A percentile compares a stretch with the other conserved stretches of the same genome.
These are phyloP conservation scores for Cyclura pinguis DNA, from an alignment of 2,797 vertebrate species.

Conservation along the genomic window DNA sequence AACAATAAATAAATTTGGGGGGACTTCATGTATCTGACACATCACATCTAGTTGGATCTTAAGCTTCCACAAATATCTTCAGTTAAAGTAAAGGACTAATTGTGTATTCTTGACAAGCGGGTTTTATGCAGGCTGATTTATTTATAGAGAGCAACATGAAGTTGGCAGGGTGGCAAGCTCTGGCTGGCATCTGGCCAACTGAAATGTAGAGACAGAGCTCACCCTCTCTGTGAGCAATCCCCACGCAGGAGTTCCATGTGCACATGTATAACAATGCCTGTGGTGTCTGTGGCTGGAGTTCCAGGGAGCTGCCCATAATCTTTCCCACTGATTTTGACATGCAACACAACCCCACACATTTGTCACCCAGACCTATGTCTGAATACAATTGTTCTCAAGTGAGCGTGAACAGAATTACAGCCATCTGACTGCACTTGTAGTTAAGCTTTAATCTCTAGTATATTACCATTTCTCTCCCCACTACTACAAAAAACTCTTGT, in stretches of 20 bases:
- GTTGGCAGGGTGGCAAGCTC: background rate
- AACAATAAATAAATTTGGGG: background rate
- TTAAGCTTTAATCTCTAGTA: background rate
- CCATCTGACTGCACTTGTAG: background rate
- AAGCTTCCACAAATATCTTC: background rate
- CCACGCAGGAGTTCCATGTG: background rate
- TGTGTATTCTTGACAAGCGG: slow-evolving; percentile 15
- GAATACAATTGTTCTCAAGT: no score
- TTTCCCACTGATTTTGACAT: background rate
- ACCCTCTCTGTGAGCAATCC: background rate
- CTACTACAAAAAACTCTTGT: background rate
- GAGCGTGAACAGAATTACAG: background rate
- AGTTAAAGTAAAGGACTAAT: slow-evolving; percentile 22
- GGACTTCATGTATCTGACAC: slow-evolving; percentile 8
- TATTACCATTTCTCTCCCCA: background rate
- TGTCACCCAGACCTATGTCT: background rate
- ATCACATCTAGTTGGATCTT: background rate
- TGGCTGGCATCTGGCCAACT: background rate
- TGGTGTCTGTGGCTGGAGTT: background rate
- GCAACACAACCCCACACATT: background rate
- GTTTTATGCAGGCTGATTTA: background rate
- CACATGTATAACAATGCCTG: background rate
- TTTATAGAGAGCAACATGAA: slow-evolving; percentile 1
- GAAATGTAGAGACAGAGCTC: background rate
- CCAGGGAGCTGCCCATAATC: background rate